Evolutionary conservation across 2,888 invertebrate genomes (phyloP), one percentile per base, ranked within the genome.

Genomic region (Mesodorylaimus sp.): DNA sequence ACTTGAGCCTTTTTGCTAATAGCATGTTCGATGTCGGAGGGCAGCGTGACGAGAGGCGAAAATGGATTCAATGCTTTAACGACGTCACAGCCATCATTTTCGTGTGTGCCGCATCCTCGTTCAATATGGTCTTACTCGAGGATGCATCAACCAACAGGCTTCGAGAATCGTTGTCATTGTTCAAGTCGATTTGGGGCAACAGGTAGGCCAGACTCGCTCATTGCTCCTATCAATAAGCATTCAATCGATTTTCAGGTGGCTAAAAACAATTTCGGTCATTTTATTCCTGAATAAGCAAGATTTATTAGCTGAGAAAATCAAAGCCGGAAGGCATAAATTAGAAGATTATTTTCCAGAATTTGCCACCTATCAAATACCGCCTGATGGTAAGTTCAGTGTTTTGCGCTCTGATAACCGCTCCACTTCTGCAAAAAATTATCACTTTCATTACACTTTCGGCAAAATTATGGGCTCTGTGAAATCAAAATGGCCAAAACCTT

Each of bases 31-130:
- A 99, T 76, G 97, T 99, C 63, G 97, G 97, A 62, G 97, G 97
- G 19, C 97, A 99, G 73, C 78, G 97, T 58, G 97, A 99, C 74
- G 97, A 99, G 75, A 78, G 97, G 59, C 81, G 97, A 70, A 99
- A 99, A 73, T 99, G 97, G 97, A 99, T 99, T 73, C 97, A 99
- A 75, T 99, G 97, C 75, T 97, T 97, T 77, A 99, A 99, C 75
- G 97, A 99, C 75, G 97, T 99, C 66, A 99, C 97, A 58, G 97
- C 97, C 72, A 99, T 99, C 73, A 99, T 97, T 68, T 99, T 97
- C 76, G 97, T 97, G 70, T 95, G 97, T 63, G 95, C 95, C 57
- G 95, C 91, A 75, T 91, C 91, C 74, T 91, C 91, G 64, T 97
- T 93, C 77, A 97, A 99, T 75, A 88, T 97, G 85, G 95, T 93